These are phyloP conservation scores for Trichomycterus rosablanca DNA, from an alignment of 2,113 vertebrate genomes.

Conservation along the genomic window DNA sequence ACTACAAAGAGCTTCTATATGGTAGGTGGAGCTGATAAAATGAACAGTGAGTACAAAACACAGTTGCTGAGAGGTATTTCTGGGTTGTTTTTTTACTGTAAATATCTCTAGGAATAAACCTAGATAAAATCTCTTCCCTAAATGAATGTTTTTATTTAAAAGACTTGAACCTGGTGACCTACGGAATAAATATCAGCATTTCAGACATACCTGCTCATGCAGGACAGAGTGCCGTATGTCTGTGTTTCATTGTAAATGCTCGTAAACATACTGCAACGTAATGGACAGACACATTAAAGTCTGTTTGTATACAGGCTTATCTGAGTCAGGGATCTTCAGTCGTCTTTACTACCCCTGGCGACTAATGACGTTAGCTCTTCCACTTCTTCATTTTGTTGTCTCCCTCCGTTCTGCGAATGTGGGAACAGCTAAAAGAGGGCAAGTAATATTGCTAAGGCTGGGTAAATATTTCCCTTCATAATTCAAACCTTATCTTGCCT, in stretches of 20 bases:
- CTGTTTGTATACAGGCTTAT: constrained; percentile 53
- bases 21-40: too few species aligned
- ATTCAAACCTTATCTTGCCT: constrained; percentile 57
- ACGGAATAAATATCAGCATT: constrained; percentile 17
- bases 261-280: constrained; percentile 18
- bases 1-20: too few species aligned
- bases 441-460: constrained; percentile 60
- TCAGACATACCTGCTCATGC: constrained; percentile 8
- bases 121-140: constrained; percentile 17
- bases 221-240: constrained; percentile 16
- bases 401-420: constrained; percentile 54
- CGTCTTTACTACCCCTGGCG: constrained; percentile 67
- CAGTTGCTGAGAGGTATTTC: too few species aligned
- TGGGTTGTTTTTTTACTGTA: not conserved
- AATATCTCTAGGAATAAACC: constrained; percentile 27
- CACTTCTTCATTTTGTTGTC: constrained; percentile 58
- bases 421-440: constrained; percentile 53
- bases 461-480: constrained; percentile 58
- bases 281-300: constrained; percentile 41
- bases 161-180: constrained; percentile 14
- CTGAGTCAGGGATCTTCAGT: constrained; percentile 59
- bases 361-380: constrained; percentile 68
- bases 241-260: constrained; percentile 9
- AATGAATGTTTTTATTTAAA: constrained; percentile 37
- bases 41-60: too few species aligned